Conservation (phyloP, 2,888 invertebrate species). For the Mesorhabditis belari region DNA sequence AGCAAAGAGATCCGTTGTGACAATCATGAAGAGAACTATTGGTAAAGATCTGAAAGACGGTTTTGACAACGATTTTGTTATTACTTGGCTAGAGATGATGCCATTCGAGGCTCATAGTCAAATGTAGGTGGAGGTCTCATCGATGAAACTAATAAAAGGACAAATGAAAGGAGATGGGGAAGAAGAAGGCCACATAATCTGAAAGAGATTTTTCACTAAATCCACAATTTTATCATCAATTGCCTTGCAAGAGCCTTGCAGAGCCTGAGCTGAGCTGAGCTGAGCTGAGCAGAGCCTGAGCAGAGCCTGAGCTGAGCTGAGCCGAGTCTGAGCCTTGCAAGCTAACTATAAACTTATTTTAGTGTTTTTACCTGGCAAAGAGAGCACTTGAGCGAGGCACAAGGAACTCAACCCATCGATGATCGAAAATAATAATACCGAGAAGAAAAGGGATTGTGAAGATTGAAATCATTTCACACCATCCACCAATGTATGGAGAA, state of each 20-base stretch:
- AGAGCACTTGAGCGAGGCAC: not conserved
- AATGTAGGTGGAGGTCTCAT: not conserved
- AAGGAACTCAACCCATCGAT: not conserved
- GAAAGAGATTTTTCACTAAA: not conserved
- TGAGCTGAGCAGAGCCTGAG: no score
- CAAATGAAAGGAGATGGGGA: not conserved
- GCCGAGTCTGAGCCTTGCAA: no score
- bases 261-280: no score
- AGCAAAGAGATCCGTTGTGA: constrained; percentile 13
- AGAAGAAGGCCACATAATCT: not conserved
- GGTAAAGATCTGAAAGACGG: not conserved
- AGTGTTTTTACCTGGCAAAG: not conserved
- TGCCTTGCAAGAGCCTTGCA: no score
- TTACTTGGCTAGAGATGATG: not conserved
- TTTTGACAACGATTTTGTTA: not conserved
- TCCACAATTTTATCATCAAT: no score
- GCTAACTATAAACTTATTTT: not conserved
- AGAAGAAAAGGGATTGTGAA: not conserved
- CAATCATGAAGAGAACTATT: constrained; percentile 4
- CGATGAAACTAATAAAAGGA: not conserved
- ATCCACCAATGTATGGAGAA: not conserved
- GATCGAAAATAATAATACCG: not conserved
- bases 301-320: no score
- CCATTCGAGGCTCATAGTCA: not conserved
- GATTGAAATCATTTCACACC: not conserved